These are phyloP conservation scores for Drosophila varians DNA, from an alignment of 1,140 invertebrate species.

Conservation along the genomic window DNA sequence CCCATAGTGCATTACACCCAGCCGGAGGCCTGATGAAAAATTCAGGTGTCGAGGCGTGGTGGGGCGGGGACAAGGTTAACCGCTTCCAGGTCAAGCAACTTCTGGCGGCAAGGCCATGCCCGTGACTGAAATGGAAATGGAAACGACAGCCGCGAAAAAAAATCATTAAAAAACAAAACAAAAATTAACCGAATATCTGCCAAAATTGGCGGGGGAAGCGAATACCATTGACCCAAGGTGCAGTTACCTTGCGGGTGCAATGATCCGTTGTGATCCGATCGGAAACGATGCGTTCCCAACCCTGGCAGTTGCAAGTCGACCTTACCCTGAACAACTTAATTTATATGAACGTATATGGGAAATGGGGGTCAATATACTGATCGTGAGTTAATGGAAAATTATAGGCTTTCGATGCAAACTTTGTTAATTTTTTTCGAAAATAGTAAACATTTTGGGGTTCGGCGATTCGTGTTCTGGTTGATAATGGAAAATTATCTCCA, in stretches of 20 bases:
- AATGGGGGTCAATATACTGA: constrained; percentile 39
- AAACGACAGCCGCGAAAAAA: constrained; percentile 36
- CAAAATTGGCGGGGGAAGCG: constrained; percentile 29
- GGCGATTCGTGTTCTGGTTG: no score
- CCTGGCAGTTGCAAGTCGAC: constrained; percentile 36
- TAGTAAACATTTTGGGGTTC: no score
- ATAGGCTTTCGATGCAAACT: constrained; percentile 2
- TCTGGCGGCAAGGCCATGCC: constrained; percentile 50
- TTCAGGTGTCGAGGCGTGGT: no score
- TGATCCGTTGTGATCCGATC: constrained; percentile 44
- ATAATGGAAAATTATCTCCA: no score
- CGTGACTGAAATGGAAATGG: constrained; percentile 45
- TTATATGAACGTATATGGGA: constrained; percentile 1
- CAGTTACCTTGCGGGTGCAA: constrained; percentile 75
- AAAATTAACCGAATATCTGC: constrained; percentile 30
- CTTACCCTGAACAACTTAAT: constrained; percentile 28
- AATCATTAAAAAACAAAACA: constrained; percentile 16
- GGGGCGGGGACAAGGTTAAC: constrained; percentile 22
- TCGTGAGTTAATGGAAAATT: constrained; percentile 11
- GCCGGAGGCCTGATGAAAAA: constrained; percentile 16
- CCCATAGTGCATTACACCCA: constrained; percentile 63
- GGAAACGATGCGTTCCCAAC: constrained; percentile 39
- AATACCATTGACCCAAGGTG: constrained; percentile 78
- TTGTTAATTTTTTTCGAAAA: no score
- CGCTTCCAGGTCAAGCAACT: constrained; percentile 75